Evolutionary conservation across 2,113 vertebrate genomes (phyloP).

Genomic region (Alethe castanea): DNA sequence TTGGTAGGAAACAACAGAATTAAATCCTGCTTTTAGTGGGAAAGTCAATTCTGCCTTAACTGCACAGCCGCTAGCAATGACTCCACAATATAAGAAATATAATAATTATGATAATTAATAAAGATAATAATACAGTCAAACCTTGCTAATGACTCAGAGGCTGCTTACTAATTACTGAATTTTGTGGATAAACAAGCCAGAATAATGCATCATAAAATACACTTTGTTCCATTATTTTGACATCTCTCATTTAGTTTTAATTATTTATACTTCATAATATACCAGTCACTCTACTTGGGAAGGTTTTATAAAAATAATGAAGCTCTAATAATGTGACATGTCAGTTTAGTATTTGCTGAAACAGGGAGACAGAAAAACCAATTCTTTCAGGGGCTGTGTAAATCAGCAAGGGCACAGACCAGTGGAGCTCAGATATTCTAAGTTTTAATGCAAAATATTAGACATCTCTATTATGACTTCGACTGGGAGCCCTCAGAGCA

Average conservation of each 20-base stretch:
- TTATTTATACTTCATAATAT: conserved; percentile 28
- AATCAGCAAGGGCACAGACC: background rate
- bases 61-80: background rate
- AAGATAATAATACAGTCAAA: conserved; percentile 63
- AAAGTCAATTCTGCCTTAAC: conserved; percentile 3
- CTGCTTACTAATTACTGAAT: conserved; percentile 58
- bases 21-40: background rate
- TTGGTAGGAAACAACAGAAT: background rate
- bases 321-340: background rate
- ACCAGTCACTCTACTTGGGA: background rate
- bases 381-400: background rate
- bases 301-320: background rate
- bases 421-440: background rate
- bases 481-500: background rate
- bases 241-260: conserved; percentile 37
- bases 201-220: conserved; percentile 51
- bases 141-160: conserved; percentile 56
- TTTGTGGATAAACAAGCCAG: conserved; percentile 62
- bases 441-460: background rate
- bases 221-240: conserved; percentile 64
- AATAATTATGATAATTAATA: conserved; percentile 66
- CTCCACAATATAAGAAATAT: conserved; percentile 26
- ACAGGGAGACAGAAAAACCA: background rate
- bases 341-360: background rate
- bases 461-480: background rate